These are phyloP conservation scores for Onychorhynchus coronatus DNA, from an alignment of 2,113 vertebrate species.

Conservation along the genomic window DNA sequence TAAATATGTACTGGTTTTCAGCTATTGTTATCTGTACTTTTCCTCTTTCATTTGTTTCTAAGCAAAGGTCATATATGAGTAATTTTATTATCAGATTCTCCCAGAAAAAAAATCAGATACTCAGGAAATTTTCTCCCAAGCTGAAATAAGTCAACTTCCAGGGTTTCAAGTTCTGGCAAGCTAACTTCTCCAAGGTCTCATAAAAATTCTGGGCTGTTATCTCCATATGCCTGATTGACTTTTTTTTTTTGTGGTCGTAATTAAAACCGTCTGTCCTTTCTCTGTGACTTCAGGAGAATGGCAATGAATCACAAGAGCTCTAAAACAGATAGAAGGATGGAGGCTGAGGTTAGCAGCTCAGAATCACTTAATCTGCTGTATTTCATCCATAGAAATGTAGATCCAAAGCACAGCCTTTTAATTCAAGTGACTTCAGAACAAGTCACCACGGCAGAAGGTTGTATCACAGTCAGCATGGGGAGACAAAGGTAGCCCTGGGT, in stretches of 20 bases:
- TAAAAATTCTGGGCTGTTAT: slow-evolving; percentile 64
- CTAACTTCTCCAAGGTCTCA: slow-evolving; percentile 49
- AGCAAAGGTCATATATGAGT: background rate
- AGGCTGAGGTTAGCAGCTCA: slow-evolving; percentile 28
- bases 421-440: background rate
- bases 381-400: slow-evolving; percentile 25
- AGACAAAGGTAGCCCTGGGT: background rate
- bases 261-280: slow-evolving; percentile 64
- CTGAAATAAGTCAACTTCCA: slow-evolving; percentile 28
- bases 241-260: slow-evolving; percentile 47
- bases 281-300: slow-evolving; percentile 60
- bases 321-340: slow-evolving; percentile 28
- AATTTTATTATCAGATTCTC: background rate
- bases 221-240: slow-evolving; percentile 51
- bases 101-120: background rate
- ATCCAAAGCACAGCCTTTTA: background rate
- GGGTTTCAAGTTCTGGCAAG: slow-evolving; percentile 44
- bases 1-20: background rate
- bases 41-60: background rate
- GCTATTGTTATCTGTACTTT: background rate
- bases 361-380: slow-evolving; percentile 33
- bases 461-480: background rate
- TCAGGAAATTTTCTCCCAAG: background rate
- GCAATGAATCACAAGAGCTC: slow-evolving; percentile 59
- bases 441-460: background rate